Evolutionary conservation across 2,888 invertebrate species (phyloP).

Genomic region (Mycogona germanica): DNA sequence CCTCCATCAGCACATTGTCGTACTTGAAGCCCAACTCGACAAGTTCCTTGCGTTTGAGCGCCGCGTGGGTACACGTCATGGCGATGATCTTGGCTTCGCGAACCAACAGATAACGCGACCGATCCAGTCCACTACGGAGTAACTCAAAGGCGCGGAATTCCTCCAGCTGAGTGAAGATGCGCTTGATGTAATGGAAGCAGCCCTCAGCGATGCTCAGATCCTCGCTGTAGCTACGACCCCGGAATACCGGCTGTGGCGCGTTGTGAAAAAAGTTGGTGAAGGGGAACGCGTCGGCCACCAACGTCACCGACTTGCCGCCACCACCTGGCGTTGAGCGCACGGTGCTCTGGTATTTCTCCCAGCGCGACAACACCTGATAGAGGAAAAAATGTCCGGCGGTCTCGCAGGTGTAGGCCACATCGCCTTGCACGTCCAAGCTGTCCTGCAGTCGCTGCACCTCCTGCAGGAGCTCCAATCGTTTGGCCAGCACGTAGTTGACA

Average conservation of each 20-base stretch:
- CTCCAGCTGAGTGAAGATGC: slow-evolving; percentile 92
- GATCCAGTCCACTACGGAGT: slow-evolving; percentile 83
- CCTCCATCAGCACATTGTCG: slow-evolving; percentile 99
- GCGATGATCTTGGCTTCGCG: slow-evolving; percentile 99
- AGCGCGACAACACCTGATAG: slow-evolving; percentile 61
- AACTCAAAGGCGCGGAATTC: slow-evolving; percentile 98
- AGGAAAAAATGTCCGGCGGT: slow-evolving; percentile 97
- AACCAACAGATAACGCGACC: slow-evolving; percentile 91
- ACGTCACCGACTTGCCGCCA: slow-evolving; percentile 37
- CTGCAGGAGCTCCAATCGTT: slow-evolving; percentile 74
- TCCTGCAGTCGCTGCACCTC: slow-evolving; percentile 80
- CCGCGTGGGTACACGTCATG: slow-evolving; percentile 99
- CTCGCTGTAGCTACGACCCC: slow-evolving; percentile 57
- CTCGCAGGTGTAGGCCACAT: slow-evolving; percentile 94
- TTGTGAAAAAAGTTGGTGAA: slow-evolving; percentile 87
- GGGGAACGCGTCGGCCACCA: slow-evolving; percentile 73
- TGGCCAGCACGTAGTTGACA: slow-evolving; percentile 93
- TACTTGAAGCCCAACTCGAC: slow-evolving; percentile 79
- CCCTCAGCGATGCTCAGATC: slow-evolving; percentile 82
- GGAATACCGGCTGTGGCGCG: slow-evolving; percentile 86
- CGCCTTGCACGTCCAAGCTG: slow-evolving; percentile 70
- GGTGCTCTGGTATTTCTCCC: slow-evolving; percentile 71
- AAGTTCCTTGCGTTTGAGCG: slow-evolving; percentile 87
- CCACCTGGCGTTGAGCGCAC: slow-evolving; percentile 42
- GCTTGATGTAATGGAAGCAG: slow-evolving; percentile 85